phyloP scores from a whole-genome alignment of 2,797 vertebrate genomes.

The Adrianichthys oophorus region DNA sequence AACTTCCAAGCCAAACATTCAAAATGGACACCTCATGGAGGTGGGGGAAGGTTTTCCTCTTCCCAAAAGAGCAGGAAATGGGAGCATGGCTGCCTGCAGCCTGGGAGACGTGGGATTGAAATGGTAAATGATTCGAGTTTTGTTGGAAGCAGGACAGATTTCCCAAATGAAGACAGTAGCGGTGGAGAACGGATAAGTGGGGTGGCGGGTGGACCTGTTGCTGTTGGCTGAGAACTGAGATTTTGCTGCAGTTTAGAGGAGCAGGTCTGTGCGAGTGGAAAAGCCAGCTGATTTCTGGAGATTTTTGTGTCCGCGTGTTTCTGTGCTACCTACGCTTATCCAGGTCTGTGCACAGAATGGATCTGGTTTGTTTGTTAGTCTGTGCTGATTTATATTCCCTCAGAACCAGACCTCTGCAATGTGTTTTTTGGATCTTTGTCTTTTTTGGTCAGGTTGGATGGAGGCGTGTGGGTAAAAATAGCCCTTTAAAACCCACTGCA shows the following conservation, averaged over 20 bases:
- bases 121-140: background rate
- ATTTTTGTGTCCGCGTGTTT: background rate
- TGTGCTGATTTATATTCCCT: conserved; percentile 54
- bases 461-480: too few relatives aligned
- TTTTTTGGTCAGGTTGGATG: conserved; percentile 51
- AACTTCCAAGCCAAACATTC: conserved; percentile 64
- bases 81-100: conserved; percentile 41
- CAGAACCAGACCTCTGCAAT: conserved; percentile 41
- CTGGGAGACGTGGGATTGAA: conserved; percentile 33
- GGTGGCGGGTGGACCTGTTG: conserved; percentile 66
- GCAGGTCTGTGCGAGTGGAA: conserved; percentile 29
- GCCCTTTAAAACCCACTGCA: too few relatives aligned
- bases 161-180: too few relatives aligned
- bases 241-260: conserved; percentile 45
- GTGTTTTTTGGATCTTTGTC: conserved; percentile 59
- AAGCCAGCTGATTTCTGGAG: conserved; percentile 12
- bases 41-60: conserved; percentile 43
- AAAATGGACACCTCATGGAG: conserved; percentile 28
- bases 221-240: conserved; percentile 64
- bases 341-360: background rate
- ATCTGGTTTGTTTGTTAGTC: conserved; percentile 6
- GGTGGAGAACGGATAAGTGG: conserved; percentile 44
- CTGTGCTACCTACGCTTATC: background rate
- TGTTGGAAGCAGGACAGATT: too few relatives aligned
- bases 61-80: conserved; percentile 53